phyloP scores from a whole-genome alignment of 1,140 invertebrate genomes.

The Meloidogyne floridensis region DNA sequence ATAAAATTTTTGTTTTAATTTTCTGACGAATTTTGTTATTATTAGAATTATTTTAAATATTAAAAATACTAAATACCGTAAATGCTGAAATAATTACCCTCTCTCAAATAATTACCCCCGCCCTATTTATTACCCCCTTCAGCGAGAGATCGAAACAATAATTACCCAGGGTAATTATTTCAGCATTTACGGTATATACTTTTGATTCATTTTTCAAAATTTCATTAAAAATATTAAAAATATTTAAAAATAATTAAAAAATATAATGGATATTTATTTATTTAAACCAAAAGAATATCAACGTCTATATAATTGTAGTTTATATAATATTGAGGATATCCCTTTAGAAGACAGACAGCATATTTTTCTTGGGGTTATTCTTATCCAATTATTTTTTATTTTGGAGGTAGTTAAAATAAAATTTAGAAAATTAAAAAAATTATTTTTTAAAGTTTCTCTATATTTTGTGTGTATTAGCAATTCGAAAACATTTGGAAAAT shows the following conservation, averaged over 20 bases:
- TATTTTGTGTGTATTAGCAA: constrained; percentile 18
- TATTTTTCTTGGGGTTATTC: constrained; percentile 28
- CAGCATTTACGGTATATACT: too few species aligned
- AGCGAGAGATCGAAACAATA: too few species aligned
- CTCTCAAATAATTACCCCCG: too few species aligned
- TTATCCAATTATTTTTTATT: constrained; percentile 30
- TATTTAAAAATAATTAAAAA: too few species aligned
- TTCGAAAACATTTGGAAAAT: constrained; percentile 20
- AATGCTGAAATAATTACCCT: too few species aligned
- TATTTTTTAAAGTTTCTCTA: constrained; percentile 13
- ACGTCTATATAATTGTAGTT: constrained; percentile 43
- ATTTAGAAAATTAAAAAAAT: constrained; percentile 2
- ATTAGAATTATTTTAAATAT: too few species aligned
- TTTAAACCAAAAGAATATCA: constrained; percentile 35
- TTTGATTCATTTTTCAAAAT: neutral
- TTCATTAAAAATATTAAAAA: too few species aligned
- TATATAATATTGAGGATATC: constrained; percentile 35
- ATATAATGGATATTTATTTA: constrained; percentile 33
- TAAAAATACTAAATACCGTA: too few species aligned
- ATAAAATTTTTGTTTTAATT: too few species aligned
- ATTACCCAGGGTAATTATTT: too few species aligned
- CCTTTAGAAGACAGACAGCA: constrained; percentile 43
- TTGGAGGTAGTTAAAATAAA: constrained; percentile 3
- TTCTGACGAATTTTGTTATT: too few species aligned
- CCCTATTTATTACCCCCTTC: too few species aligned